Conservation (phyloP, 2,888 invertebrate genomes). For the Anticlea derivata region DNA sequence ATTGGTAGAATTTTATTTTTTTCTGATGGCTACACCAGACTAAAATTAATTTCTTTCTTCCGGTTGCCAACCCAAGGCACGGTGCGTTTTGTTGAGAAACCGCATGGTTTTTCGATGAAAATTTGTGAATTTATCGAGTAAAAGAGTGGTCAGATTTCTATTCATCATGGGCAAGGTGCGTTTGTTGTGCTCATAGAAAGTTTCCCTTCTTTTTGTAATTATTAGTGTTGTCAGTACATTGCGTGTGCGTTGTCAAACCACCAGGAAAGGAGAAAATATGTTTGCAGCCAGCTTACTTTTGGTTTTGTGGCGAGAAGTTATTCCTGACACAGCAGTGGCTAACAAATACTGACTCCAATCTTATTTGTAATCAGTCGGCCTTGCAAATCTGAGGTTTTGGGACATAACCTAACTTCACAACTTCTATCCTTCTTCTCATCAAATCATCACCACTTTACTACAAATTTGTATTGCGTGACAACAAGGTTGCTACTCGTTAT, state of each 20-base stretch:
- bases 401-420: too few species aligned
- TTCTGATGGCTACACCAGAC: conserved; percentile 28
- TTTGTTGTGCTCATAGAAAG: conserved; percentile 28
- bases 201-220: neutral
- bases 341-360: too few species aligned
- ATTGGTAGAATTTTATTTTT: conserved; percentile 22
- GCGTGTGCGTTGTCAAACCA: conserved; percentile 9
- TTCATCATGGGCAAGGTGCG: conserved; percentile 34
- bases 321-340: too few species aligned
- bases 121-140: conserved; percentile 37
- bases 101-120: conserved; percentile 69
- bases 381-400: too few species aligned
- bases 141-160: conserved; percentile 19
- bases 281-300: too few species aligned
- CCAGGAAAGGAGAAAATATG: too few species aligned
- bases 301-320: too few species aligned
- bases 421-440: too few species aligned
- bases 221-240: conserved; percentile 17
- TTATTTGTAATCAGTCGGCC: too few species aligned
- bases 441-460: too few species aligned
- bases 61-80: conserved; percentile 78
- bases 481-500: too few species aligned
- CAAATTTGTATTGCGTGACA: too few species aligned
- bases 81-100: conserved; percentile 65
- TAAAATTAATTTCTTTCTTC: conserved; percentile 64